These are phyloP conservation scores for Halcyon smyrnensis DNA, from an alignment of 2,797 vertebrate species.

Conservation along the genomic window DNA sequence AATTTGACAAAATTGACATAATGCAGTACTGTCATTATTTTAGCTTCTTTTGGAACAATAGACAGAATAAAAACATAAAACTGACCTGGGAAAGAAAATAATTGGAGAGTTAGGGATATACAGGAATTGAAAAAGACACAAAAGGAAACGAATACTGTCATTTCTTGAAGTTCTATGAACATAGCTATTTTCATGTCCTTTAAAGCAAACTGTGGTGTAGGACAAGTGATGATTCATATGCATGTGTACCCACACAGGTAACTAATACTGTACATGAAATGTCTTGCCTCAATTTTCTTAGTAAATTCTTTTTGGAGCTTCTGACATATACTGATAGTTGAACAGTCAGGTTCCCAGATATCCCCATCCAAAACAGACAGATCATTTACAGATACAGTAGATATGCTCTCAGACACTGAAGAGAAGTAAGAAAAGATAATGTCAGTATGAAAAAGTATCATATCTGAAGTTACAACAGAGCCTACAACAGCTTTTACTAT, in stretches of 20 bases:
- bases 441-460: neutral
- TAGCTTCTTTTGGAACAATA: neutral
- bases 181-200: neutral
- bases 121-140: neutral
- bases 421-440: neutral
- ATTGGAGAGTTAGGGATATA: neutral
- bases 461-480: neutral
- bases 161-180: neutral
- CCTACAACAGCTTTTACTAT: neutral
- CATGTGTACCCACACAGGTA: neutral
- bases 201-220: neutral
- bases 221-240: neutral
- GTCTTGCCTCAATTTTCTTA: slow-evolving; percentile 85
- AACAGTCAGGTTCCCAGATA: slow-evolving; percentile 66
- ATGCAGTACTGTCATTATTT: neutral
- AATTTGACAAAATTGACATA: neutral
- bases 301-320: slow-evolving; percentile 85
- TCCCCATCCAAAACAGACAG: slow-evolving; percentile 69
- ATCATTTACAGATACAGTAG: slow-evolving; percentile 60
- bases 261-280: neutral
- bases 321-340: slow-evolving; percentile 77
- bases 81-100: neutral
- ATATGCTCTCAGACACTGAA: slow-evolving; percentile 61
- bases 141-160: neutral
- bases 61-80: neutral